Evolutionary conservation across 1,140 invertebrate species (phyloP), one percentile per base, ranked within the genome.

Genomic region (Drosophila yakuba): DNA sequence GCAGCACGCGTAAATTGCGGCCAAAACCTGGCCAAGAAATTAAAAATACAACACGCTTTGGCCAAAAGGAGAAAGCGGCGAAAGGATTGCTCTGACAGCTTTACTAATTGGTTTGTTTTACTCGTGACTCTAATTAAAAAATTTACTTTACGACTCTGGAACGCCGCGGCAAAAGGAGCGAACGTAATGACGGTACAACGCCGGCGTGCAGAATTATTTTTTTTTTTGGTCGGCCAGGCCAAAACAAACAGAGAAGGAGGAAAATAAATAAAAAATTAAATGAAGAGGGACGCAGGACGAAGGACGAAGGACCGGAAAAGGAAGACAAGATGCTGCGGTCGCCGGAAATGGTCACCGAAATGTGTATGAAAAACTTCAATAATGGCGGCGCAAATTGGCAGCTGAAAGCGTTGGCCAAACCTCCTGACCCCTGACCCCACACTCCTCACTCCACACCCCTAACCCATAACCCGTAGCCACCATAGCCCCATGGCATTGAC

Each of bases 71-170:
- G 54, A 39, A 43, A 62, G 67, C 52, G 32, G 28, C 20, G 78
- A 84, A 89, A 78, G 84, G 84, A 85, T 89, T 89, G 77, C 80
- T 90, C 85, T 78, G 85, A 90, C 85, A 85, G 80, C 69, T 66
- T 81, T 78, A 85, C 84, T 89, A 89, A 89, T 89, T 89, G 84
- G 78, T 90, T 89, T 90, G 80, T 85, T 89, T 89, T 90, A 84
- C 84, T 89, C 78, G 77, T 80, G 84, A 90, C 84, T 90, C 84
- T 89, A 89, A 89, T 89, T 89, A 90, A 89, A 90, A 89, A 89
- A 89, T 90, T 78, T 90, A 90, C 85, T 89, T 89, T 90, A 85
- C 78, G 84, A 90, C 80, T 88, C 83, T 69, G 62, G 56, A 62
- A 73, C 71, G 63, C 59, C 25, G 50, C 50, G 15, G 25, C 32